phyloP scores from a whole-genome alignment of 2,888 invertebrate genomes.

The Thymelicus sylvestris region DNA sequence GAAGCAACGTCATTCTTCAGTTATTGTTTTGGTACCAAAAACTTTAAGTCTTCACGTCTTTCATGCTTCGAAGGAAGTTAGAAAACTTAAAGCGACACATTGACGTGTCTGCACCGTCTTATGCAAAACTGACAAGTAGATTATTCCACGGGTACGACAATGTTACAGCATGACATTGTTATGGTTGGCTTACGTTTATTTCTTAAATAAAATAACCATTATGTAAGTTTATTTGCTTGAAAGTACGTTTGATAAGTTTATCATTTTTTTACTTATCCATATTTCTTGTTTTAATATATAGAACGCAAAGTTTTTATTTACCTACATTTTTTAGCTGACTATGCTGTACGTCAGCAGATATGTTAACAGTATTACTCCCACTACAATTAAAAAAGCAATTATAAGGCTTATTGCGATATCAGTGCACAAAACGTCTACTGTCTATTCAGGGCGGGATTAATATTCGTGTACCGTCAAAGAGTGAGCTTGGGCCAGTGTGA shows the following conservation, averaged over 20 bases:
- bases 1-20: not conserved
- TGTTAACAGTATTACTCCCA: not conserved
- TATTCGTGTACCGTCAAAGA: constrained; percentile 68
- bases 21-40: not conserved
- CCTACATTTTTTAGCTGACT: too few relatives aligned
- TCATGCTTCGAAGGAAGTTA: constrained; percentile 14
- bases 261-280: not conserved
- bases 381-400: constrained; percentile 13
- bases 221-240: too few relatives aligned
- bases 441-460: constrained; percentile 62
- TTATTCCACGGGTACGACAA: constrained; percentile 17
- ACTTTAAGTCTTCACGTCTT: not conserved
- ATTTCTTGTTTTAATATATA: too few relatives aligned
- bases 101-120: constrained; percentile 25
- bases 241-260: not conserved
- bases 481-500: constrained; percentile 69
- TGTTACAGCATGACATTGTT: not conserved
- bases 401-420: constrained; percentile 30
- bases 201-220: not conserved
- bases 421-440: constrained; percentile 48
- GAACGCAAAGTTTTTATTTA: too few relatives aligned
- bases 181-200: not conserved
- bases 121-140: constrained; percentile 33
- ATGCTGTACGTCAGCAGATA: too few relatives aligned
- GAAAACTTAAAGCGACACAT: constrained; percentile 39